Evolutionary conservation across 2,113 vertebrate genomes (phyloP).

Genomic region (Mionectes macconnelli): DNA sequence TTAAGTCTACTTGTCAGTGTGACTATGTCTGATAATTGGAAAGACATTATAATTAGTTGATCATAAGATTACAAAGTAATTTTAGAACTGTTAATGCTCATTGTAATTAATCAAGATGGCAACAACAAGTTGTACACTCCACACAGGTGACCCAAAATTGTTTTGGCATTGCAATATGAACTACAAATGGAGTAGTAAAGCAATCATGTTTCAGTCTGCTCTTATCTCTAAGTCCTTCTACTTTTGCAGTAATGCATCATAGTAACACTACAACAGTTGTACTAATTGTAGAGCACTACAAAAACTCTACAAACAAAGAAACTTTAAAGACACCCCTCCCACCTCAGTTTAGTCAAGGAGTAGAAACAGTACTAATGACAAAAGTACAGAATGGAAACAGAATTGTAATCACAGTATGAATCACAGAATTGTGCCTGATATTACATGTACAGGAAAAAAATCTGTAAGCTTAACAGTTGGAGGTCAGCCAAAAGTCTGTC

Average conservation of each 20-base stretch:
- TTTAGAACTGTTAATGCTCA: conserved; percentile 42
- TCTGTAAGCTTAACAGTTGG: neutral
- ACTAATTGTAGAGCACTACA: neutral
- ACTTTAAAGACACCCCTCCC: neutral
- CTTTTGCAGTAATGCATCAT: neutral
- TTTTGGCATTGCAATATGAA: neutral
- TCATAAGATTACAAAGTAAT: conserved; percentile 56
- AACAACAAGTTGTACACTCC: neutral
- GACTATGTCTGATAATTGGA: conserved; percentile 52
- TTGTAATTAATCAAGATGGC: conserved; percentile 18
- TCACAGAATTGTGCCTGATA: neutral
- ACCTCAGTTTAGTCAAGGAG: neutral
- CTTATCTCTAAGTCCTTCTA: neutral
- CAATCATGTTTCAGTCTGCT: neutral
- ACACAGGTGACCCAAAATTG: neutral
- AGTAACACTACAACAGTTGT: neutral
- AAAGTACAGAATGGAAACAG: neutral
- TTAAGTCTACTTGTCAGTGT: conserved; percentile 61
- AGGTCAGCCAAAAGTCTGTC: neutral
- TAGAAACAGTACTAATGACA: neutral
- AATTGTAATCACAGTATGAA: neutral
- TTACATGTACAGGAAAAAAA: neutral
- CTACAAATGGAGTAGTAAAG: neutral
- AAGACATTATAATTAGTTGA: conserved; percentile 60
- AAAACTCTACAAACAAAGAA: neutral